phyloP scores from a whole-genome alignment of 2,797 vertebrate species.

The Acanthurus lineatus region DNA sequence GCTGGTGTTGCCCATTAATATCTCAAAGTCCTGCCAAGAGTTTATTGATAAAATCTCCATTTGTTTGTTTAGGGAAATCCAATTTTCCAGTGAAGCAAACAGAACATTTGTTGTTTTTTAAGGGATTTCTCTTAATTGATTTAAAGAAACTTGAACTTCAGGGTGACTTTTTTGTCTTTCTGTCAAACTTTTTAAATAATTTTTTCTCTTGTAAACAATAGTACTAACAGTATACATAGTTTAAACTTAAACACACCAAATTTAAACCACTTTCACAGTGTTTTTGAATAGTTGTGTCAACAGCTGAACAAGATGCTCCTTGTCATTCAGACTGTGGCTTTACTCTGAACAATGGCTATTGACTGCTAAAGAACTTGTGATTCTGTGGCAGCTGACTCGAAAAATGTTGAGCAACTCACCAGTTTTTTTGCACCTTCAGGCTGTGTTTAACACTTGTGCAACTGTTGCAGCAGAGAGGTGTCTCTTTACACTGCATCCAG shows the following conservation, averaged over 20 bases:
- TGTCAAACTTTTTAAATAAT: neutral
- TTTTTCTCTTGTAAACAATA: neutral
- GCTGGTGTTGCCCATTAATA: rapidly evolving
- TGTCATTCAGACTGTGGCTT: neutral
- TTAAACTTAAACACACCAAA: neutral
- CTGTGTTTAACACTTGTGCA: neutral
- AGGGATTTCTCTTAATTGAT: neutral
- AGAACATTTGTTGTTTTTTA: neutral
- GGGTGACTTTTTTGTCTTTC: neutral
- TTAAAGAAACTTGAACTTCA: neutral
- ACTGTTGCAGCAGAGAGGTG: neutral
- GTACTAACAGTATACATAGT: neutral
- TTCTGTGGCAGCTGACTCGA: slow-evolving; percentile 63
- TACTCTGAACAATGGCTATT: slow-evolving; percentile 44
- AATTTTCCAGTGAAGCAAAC: neutral
- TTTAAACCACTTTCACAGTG: neutral
- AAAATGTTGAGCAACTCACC: slow-evolving; percentile 44
- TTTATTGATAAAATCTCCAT: neutral
- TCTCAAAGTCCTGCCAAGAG: neutral
- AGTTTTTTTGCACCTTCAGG: neutral
- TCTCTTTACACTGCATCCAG: neutral
- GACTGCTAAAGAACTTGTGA: slow-evolving; percentile 58
- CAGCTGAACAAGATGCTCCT: slow-evolving; percentile 13
- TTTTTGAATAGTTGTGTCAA: neutral
- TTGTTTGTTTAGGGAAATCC: neutral